Conservation (phyloP, 2,113 vertebrate species). For the Nothoprocta perdicaria region DNA sequence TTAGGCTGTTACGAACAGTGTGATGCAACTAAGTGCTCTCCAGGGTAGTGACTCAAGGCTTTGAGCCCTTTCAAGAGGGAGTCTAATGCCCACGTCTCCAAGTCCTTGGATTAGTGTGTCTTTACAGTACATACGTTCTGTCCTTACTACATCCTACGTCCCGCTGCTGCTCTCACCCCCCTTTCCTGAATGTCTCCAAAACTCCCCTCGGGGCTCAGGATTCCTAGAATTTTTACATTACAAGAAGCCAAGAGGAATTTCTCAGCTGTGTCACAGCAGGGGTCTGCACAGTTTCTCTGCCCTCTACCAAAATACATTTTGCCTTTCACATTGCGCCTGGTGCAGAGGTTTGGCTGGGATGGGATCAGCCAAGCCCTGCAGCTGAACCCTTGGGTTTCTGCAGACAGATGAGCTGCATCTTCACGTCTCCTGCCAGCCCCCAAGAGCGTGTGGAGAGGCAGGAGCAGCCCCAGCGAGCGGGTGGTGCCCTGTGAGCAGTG, state of each 20-base stretch:
- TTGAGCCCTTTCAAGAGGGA: background rate
- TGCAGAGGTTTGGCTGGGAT: background rate
- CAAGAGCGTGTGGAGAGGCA: background rate
- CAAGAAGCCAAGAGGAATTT: slow-evolving; percentile 48
- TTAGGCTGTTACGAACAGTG: background rate
- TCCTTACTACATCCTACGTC: slow-evolving; percentile 12
- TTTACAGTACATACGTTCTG: slow-evolving; percentile 25
- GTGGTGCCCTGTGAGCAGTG: accelerated
- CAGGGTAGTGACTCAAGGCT: background rate
- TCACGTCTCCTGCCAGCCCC: background rate
- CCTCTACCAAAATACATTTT: background rate
- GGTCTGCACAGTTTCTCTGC: background rate
- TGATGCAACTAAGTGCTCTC: background rate
- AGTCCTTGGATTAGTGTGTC: background rate
- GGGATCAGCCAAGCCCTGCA: background rate
- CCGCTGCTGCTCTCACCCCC: background rate
- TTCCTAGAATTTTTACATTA: slow-evolving; percentile 64
- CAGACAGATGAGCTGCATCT: background rate
- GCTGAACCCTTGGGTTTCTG: background rate
- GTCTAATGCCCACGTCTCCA: background rate
- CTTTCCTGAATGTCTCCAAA: slow-evolving; percentile 57
- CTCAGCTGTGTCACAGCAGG: background rate
- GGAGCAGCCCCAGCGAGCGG: background rate
- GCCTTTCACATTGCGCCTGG: background rate
- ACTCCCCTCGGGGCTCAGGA: slow-evolving; percentile 49